Conservation (phyloP, 2,113 vertebrate species). For the Mesitornis unicolor region DNA sequence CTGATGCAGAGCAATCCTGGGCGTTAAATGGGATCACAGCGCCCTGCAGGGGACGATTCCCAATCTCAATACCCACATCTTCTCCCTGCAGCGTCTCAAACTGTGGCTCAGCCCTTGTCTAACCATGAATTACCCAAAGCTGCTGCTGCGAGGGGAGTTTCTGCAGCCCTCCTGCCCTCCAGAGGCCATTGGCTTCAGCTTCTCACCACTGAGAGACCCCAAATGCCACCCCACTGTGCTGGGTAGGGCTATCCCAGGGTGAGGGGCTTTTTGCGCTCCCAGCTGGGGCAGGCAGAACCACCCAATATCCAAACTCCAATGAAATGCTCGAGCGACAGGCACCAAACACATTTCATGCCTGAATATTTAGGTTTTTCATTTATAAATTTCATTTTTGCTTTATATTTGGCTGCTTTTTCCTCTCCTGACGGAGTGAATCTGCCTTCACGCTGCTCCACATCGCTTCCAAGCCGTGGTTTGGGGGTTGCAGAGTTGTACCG, state of each 20-base stretch:
- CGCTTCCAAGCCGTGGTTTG: too few species aligned
- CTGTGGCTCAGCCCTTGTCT: too few species aligned
- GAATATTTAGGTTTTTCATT: too few species aligned
- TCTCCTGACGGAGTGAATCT: fast-evolving
- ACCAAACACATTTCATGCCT: fast-evolving
- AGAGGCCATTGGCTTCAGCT: background rate
- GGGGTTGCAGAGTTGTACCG: background rate
- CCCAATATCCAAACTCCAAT: background rate
- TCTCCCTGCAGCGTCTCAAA: background rate
- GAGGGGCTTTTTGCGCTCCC: background rate
- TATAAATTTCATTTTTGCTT: background rate
- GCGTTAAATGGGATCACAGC: fast-evolving
- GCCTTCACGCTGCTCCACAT: background rate
- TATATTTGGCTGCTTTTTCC: background rate
- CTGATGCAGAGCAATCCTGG: background rate
- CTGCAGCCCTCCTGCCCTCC: background rate
- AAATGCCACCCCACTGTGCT: background rate
- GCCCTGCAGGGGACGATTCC: background rate
- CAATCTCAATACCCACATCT: too few species aligned
- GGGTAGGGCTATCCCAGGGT: background rate
- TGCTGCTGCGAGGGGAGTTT: background rate
- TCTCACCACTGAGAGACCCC: background rate
- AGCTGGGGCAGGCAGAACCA: too few species aligned
- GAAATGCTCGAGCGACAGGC: background rate
- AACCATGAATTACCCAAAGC: background rate